Evolutionary conservation across 2,113 vertebrate genomes (phyloP).

Genomic region (Amphiprion percula): DNA sequence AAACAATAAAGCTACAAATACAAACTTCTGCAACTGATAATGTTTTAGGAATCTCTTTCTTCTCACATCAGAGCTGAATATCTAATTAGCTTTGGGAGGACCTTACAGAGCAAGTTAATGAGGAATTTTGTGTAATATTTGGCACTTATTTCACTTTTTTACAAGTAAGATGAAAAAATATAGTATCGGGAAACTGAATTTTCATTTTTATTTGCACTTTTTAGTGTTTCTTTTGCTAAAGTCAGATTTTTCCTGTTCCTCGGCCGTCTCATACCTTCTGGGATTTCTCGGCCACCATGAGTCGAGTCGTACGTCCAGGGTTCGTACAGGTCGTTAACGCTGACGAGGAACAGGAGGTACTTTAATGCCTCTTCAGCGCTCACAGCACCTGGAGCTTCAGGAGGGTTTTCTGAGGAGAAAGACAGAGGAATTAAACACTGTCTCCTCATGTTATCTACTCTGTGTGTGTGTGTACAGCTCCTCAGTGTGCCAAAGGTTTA

Average conservation of each 20-base stretch:
- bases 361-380: constrained; percentile 94
- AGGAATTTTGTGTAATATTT: no score
- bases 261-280: constrained; percentile 88
- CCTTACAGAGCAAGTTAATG: no score
- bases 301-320: constrained; percentile 96
- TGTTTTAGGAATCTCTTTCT: no score
- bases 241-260: neutral
- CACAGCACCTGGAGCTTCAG: constrained; percentile 77
- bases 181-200: no score
- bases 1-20: no score
- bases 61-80: no score
- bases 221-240: no score
- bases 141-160: no score
- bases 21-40: no score
- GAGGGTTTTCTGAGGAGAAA: constrained; percentile 77
- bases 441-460: neutral
- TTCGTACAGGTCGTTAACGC: constrained; percentile 95
- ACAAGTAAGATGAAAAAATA: no score
- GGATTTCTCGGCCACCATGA: constrained; percentile 99
- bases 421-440: neutral
- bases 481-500: neutral
- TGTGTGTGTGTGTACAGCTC: neutral
- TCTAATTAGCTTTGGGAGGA: no score
- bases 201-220: no score
- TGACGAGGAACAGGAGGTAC: constrained; percentile 95